Evolutionary conservation across 37 sponge, comb jelly and placozoan species (phyloP).

Genomic region (Agelas oroides): DNA sequence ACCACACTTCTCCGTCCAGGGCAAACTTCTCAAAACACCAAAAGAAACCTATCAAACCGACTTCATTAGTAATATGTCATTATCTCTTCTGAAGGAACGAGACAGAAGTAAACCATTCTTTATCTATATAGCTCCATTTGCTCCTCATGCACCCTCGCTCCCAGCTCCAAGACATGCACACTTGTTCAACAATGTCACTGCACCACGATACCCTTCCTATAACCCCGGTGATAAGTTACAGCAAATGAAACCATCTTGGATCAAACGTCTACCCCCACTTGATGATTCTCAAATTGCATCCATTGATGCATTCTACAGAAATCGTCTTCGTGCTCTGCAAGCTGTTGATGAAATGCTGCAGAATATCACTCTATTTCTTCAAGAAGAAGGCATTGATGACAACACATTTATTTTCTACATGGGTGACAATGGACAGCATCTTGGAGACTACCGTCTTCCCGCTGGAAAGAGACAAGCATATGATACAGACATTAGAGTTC

Average conservation of each 20-base stretch:
- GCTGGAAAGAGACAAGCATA: constrained; percentile 80
- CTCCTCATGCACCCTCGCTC: constrained; percentile 73
- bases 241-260: constrained; percentile 77
- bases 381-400: constrained; percentile 31
- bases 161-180: constrained; percentile 71
- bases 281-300: constrained; percentile 21
- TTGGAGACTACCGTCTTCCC: constrained; percentile 74
- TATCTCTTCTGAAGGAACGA: constrained; percentile 13
- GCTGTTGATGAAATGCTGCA: constrained; percentile 79
- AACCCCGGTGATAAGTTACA: constrained; percentile 66
- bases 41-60: constrained; percentile 71
- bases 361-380: constrained; percentile 32
- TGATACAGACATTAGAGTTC: constrained; percentile 74
- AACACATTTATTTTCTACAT: constrained; percentile 79
- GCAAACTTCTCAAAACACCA: constrained; percentile 46
- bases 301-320: constrained; percentile 66
- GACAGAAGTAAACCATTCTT: constrained; percentile 72
- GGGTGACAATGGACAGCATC: constrained; percentile 84
- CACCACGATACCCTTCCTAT: constrained; percentile 69
- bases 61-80: constrained; percentile 44
- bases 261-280: constrained; percentile 53
- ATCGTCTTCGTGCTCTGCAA: constrained; percentile 59
- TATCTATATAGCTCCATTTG: constrained; percentile 77
- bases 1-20: constrained; percentile 67
- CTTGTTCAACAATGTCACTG: constrained; percentile 57